phyloP scores from a whole-genome alignment of 2,113 vertebrate genomes.

The Zapus hudsonius region DNA sequence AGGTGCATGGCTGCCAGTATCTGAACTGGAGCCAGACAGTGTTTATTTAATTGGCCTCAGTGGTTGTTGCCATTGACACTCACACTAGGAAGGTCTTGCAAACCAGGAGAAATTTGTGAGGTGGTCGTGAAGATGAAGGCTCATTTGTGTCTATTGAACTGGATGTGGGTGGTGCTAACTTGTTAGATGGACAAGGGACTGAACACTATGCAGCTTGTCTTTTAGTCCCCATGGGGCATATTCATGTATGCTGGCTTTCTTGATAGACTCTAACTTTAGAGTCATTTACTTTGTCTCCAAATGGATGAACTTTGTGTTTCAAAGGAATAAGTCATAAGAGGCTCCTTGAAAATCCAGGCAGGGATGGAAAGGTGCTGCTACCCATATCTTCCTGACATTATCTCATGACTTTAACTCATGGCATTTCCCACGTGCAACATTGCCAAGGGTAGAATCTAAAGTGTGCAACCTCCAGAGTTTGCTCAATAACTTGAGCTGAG shows the following conservation, averaged over 20 bases:
- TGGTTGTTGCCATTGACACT: constrained; percentile 61
- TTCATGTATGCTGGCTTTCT: constrained; percentile 66
- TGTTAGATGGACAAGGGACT: constrained; percentile 1
- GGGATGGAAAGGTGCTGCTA: constrained; percentile 74
- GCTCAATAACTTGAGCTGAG: constrained; percentile 43
- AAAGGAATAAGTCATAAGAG: constrained; percentile 51
- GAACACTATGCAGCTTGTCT: constrained; percentile 35
- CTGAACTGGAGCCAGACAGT: constrained; percentile 56
- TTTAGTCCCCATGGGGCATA: constrained; percentile 53
- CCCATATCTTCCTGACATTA: constrained; percentile 71
- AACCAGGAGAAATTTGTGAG: constrained; percentile 36
- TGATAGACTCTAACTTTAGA: constrained; percentile 63
- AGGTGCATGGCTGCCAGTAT: constrained; percentile 55
- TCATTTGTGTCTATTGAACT: constrained; percentile 44
- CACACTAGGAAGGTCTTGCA: constrained; percentile 48
- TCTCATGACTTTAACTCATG: constrained; percentile 64
- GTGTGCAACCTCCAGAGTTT: constrained; percentile 35
- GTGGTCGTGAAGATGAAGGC: constrained; percentile 72
- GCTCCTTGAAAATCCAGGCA: constrained; percentile 56
- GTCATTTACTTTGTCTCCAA: constrained; percentile 47
- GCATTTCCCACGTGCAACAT: constrained; percentile 54
- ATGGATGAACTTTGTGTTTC: constrained; percentile 60
- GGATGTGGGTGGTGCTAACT: constrained; percentile 45
- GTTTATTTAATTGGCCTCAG: constrained; percentile 48
- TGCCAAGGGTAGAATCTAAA: constrained; percentile 51